Evolutionary conservation across 2,797 vertebrate species (phyloP), one percentile per base, ranked within the genome.

Genomic region (Hydrolagus colliei): DNA sequence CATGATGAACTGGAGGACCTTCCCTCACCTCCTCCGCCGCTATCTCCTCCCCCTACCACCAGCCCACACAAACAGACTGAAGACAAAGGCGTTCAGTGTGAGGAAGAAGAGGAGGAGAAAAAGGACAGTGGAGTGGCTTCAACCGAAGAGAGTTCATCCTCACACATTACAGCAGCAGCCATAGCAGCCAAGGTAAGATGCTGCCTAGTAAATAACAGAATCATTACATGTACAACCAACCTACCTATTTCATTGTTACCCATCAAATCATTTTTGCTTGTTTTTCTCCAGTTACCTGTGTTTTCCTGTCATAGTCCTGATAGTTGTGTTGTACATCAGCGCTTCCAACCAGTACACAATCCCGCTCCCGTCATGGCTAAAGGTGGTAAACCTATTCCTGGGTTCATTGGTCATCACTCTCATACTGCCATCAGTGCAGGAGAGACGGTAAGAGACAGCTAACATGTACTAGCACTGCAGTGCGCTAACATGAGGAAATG

Each of bases 61-160:
- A 97, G 96, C 90, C 97, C 97, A 76, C 96, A 94, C 90, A 96
- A 96, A 87, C 97, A 97, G 89, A 99, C 97, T 1, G 97, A 98
- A 93, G 98, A 99, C 92, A 98, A 98, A 93, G 98, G 98, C 72
- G 96, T 99, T 87, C 98, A 99, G 87, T 99, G 98, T 87, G 97
- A 99, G 91, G 98, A 99, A 89, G 97, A 99, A 89, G 98, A 99
- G 87, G 98, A 99, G 91, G 97, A 98, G 91, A 99, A 99, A 93
- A 99, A 99, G 92, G 98, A 99, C 89, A 99, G 98, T 2, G 98
- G 98, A 65, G 97, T 99, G 92, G 97, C 98, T 61, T 99, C 97
- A 91, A 98, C 97, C 72, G 97, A 99, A 93, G 97, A 99, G 92
- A 98, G 97, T 94, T 97, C 96, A 88, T 98, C 97, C 88, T 98